Evolutionary conservation across 1,140 invertebrate genomes (phyloP).

Genomic region (Trypoxylus dichotomus): DNA sequence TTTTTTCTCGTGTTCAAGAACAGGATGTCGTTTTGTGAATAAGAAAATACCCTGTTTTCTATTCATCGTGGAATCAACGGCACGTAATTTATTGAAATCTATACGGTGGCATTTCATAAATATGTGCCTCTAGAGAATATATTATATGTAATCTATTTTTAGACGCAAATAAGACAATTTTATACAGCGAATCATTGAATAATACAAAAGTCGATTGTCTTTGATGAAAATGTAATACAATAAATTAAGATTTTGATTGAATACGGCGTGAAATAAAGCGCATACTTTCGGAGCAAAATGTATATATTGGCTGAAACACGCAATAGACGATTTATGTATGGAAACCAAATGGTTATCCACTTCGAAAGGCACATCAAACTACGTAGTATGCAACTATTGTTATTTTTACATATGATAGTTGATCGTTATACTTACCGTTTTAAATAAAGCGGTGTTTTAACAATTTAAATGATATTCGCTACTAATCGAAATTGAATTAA

Average conservation of each 20-base stretch:
- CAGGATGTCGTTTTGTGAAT: conserved; percentile 13
- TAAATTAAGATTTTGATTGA: not conserved
- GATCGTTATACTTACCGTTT: too few relatives aligned
- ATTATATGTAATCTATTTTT: not conserved
- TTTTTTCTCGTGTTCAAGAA: not conserved
- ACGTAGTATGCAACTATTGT: too few relatives aligned
- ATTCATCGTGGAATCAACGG: not conserved
- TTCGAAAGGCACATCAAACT: too few relatives aligned
- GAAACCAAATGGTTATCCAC: too few relatives aligned
- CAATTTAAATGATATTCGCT: too few relatives aligned
- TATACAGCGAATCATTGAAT: not conserved
- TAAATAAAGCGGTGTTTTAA: too few relatives aligned
- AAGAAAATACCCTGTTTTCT: conserved; percentile 10
- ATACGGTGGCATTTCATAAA: conserved; percentile 14
- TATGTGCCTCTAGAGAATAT: not conserved
- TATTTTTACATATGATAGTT: too few relatives aligned
- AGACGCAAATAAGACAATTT: not conserved
- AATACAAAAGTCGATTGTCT: conserved; percentile 1
- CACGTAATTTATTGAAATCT: conserved; percentile 18
- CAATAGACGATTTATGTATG: too few relatives aligned
- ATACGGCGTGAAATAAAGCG: not conserved
- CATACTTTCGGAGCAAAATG: too few relatives aligned
- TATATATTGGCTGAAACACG: too few relatives aligned
- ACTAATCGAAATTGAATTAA: too few relatives aligned
- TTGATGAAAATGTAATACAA: conserved; percentile 4